Conservation (phyloP, 2,113 vertebrate genomes). For the Boleophthalmus pectinirostris region DNA sequence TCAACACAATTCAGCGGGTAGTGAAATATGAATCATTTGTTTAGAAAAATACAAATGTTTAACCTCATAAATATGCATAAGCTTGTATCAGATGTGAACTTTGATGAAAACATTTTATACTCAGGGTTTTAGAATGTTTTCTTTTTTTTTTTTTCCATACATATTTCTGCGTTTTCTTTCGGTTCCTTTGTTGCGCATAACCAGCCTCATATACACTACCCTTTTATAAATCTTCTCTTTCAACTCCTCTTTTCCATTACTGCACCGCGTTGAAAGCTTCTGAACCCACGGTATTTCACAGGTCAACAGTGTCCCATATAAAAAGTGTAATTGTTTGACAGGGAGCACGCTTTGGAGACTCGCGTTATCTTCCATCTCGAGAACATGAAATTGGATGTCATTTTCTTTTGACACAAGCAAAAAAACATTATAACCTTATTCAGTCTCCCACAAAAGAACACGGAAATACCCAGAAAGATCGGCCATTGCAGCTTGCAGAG, state of each 20-base stretch:
- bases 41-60: too few species aligned
- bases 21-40: too few species aligned
- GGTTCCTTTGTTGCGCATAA: neutral
- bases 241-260: slow-evolving; percentile 26
- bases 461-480: slow-evolving; percentile 48
- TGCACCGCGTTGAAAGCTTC: slow-evolving; percentile 12
- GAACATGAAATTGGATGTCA: slow-evolving; percentile 5
- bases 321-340: slow-evolving; percentile 29
- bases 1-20: too few species aligned
- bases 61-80: too few species aligned
- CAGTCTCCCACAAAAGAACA: slow-evolving; percentile 15
- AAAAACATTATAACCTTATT: slow-evolving; percentile 26
- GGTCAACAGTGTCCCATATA: slow-evolving; percentile 17
- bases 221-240: slow-evolving; percentile 23
- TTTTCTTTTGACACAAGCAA: slow-evolving; percentile 24
- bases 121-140: neutral
- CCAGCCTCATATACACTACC: neutral
- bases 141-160: neutral
- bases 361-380: slow-evolving; percentile 1
- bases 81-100: neutral
- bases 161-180: neutral
- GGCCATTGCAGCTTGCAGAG: slow-evolving; percentile 53
- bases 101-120: neutral
- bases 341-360: slow-evolving; percentile 19
- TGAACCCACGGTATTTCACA: slow-evolving; percentile 12